Evolutionary conservation across 1,140 invertebrate genomes (phyloP).

Genomic region (Atta cephalotes): DNA sequence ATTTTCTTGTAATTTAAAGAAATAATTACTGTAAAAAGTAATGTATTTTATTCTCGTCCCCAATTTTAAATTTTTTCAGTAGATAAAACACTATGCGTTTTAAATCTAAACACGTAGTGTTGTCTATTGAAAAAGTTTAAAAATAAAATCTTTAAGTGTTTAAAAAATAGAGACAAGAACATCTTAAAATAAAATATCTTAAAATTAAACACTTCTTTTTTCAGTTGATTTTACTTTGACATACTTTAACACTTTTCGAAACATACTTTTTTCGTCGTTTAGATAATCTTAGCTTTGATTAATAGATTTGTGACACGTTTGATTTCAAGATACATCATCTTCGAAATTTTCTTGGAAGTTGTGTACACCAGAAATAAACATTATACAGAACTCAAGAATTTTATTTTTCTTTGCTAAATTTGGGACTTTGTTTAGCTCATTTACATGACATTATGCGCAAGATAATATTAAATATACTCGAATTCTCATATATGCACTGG

Average conservation of each 20-base stretch:
- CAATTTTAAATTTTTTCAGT: too few relatives aligned
- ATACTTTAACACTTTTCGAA: neutral
- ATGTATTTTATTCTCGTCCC: too few relatives aligned
- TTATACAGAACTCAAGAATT: neutral
- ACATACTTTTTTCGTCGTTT: neutral
- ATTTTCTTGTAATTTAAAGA: neutral
- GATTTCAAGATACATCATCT: neutral
- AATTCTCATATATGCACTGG: neutral
- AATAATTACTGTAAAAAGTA: too few relatives aligned
- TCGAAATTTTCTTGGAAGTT: neutral
- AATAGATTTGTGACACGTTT: neutral
- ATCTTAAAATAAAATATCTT: too few relatives aligned
- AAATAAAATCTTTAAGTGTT: too few relatives aligned
- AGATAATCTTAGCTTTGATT: neutral
- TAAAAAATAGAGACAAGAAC: too few relatives aligned
- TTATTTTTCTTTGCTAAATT: neutral
- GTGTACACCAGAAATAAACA: neutral
- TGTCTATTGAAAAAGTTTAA: too few relatives aligned
- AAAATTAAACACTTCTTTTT: too few relatives aligned
- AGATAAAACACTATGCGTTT: too few relatives aligned
- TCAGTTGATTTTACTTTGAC: too few relatives aligned
- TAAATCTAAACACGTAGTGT: too few relatives aligned
- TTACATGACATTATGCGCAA: conserved; percentile 7
- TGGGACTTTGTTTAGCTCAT: neutral
- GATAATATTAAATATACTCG: neutral